Evolutionary conservation across 2,113 vertebrate species (phyloP), one percentile per base, ranked within the genome.

Genomic region (Pteruthius melanotis): DNA sequence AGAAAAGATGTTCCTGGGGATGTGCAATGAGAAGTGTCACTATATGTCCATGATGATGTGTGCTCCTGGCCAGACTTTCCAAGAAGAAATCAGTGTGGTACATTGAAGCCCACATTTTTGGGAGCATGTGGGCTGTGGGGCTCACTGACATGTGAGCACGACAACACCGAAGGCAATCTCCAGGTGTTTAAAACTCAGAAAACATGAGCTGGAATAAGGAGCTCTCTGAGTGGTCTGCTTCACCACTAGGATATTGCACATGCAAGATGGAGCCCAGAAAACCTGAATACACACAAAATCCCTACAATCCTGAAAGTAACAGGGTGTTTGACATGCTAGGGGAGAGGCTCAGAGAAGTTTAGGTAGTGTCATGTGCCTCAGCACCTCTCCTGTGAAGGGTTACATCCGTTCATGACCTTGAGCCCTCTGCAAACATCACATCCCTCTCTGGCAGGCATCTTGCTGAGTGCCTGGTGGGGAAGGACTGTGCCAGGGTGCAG

Each of bases 391-490:
- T 61, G 11, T 4, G 12, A 65, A 70, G 27, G 8, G 21, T 15
- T 7, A 39, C 0, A 0, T 66, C 45, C 26, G 27, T 23, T 39
- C 26, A 14, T 3, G 6, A 57, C 10, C 16, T 35, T 44, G 33
- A 19, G 7, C 24, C 15, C 9, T 40, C 59, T 77, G n/a, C 56
- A 79, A n/a, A 75, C 13, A 18, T 20, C n/a, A 13, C 8, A 20
- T 21, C n/a, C 23, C 28, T 45, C 24, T 26, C 44, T 75, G 37
- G 13, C n/a, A 61, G 15, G 8, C 13, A 57, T 30, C 50, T 65
- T 0, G 0, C 37, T 35, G 50, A 16, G 17, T 61, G 23, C 8
- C 63, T 83, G 31, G 16, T 35, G 31, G 65, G 16, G 11, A 72
- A 30, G 24, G 16, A 59, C 10, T 64, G 27, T 4, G 2, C 4